phyloP scores from a whole-genome alignment of 2,113 vertebrate genomes.

The Falcunculus frontatus region DNA sequence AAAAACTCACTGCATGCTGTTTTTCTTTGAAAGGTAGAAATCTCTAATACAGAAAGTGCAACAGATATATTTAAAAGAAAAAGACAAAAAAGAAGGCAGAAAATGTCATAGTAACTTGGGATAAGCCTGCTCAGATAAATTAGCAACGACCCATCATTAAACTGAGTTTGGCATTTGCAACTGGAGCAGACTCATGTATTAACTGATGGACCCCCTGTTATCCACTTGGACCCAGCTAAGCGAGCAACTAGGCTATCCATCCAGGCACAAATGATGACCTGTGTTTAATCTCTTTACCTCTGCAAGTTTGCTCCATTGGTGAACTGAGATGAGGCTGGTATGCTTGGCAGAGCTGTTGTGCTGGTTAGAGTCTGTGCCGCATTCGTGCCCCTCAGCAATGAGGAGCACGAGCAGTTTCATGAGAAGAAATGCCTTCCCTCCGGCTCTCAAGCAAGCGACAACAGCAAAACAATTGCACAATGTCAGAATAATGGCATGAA shows the following conservation, averaged over 20 bases:
- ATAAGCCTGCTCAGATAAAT: not conserved
- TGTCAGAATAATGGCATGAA: not conserved
- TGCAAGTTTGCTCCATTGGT: not conserved
- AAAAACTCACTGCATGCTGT: not conserved
- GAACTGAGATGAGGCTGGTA: not conserved
- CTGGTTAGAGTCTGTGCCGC: not conserved
- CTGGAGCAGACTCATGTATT: not conserved
- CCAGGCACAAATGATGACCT: not conserved
- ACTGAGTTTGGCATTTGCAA: not conserved
- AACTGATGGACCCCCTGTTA: not conserved
- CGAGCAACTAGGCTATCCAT: not conserved
- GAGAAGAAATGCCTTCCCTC: not conserved
- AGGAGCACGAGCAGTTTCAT: not conserved
- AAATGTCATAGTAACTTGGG: not conserved
- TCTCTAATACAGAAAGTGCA: not conserved
- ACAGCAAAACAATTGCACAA: not conserved
- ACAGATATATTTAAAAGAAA: not conserved
- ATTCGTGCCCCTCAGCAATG: not conserved
- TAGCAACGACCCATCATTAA: not conserved
- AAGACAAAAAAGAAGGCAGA: not conserved
- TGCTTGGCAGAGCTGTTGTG: not conserved
- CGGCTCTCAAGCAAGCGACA: not conserved
- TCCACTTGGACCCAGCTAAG: not conserved
- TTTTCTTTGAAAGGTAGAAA: not conserved
- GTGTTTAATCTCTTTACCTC: not conserved